These are phyloP conservation scores for Idris sp. DNA, from an alignment of 1,140 invertebrate species.

Conservation along the genomic window DNA sequence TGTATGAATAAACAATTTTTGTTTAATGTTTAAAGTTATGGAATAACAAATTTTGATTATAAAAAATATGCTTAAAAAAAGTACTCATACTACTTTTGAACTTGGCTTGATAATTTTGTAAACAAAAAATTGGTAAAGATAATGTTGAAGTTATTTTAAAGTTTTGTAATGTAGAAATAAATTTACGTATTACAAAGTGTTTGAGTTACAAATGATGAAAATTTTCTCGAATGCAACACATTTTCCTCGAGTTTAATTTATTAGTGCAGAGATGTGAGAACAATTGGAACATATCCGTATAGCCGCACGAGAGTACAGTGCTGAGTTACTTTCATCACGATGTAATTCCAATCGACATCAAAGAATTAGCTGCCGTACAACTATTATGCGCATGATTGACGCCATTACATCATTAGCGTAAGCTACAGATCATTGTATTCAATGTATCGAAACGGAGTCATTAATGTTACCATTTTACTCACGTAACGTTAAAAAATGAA, in stretches of 20 bases:
- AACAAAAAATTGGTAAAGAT: no score
- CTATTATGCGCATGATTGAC: slow-evolving; percentile 61
- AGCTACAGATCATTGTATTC: slow-evolving; percentile 53
- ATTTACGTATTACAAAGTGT: no score
- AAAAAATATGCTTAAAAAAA: no score
- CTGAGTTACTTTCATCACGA: slow-evolving; percentile 51
- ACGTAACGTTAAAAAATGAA: slow-evolving; percentile 26
- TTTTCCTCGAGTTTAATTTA: slow-evolving; percentile 28
- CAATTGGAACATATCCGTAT: slow-evolving; percentile 41
- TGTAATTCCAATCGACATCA: slow-evolving; percentile 61
- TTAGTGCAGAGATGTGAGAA: slow-evolving; percentile 41
- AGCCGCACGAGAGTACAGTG: slow-evolving; percentile 23
- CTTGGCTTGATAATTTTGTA: no score
- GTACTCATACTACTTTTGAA: no score
- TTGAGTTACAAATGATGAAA: no score
- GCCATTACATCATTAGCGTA: slow-evolving; percentile 63
- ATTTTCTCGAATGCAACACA: no score
- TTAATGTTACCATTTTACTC: slow-evolving; percentile 58
- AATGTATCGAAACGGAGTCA: slow-evolving; percentile 50
- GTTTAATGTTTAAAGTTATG: no score
- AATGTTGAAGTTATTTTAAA: no score
- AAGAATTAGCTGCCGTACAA: slow-evolving; percentile 62
- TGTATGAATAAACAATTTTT: no score
- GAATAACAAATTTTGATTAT: no score
- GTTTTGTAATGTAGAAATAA: no score